Evolutionary conservation across 2,113 vertebrate species (phyloP).

Genomic region (Plestiodon gilberti): DNA sequence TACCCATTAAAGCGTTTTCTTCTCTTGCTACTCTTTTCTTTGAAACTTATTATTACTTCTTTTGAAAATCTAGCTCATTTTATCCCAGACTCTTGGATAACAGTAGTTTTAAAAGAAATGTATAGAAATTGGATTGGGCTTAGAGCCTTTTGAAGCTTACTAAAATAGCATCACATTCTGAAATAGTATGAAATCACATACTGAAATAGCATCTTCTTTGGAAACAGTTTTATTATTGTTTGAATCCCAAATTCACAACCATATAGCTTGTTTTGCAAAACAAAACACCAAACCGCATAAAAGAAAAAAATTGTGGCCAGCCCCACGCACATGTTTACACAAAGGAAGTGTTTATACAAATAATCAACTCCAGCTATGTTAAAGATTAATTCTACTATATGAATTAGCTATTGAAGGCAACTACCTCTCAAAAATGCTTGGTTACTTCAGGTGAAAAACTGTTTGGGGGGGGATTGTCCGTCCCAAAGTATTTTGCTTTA

Average conservation of each 20-base stretch:
- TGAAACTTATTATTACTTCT: too few species aligned
- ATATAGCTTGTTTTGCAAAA: background rate
- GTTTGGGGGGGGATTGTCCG: background rate
- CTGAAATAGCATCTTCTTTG: background rate
- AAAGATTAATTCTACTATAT: background rate
- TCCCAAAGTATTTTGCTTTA: too few species aligned
- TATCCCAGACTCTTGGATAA: too few species aligned
- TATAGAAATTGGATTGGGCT: too few species aligned
- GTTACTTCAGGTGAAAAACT: background rate
- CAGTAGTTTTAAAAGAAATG: too few species aligned
- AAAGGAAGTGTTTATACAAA: background rate
- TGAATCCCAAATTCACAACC: background rate
- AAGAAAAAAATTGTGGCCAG: too few species aligned
- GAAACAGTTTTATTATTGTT: background rate
- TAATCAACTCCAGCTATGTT: background rate
- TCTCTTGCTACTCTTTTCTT: too few species aligned
- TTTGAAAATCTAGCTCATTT: too few species aligned
- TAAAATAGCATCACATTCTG: too few species aligned
- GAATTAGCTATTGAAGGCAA: background rate
- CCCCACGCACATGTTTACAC: background rate
- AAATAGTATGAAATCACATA: too few species aligned
- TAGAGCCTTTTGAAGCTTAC: too few species aligned
- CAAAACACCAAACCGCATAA: background rate
- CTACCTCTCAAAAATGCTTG: background rate
- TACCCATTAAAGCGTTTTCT: too few species aligned